Percentiles rank a stretch among this genome's conserved stretches.
Evolutionary conservation across 2,797 vertebrate genomes (phyloP).

Genomic region (Danionella dracula): DNA sequence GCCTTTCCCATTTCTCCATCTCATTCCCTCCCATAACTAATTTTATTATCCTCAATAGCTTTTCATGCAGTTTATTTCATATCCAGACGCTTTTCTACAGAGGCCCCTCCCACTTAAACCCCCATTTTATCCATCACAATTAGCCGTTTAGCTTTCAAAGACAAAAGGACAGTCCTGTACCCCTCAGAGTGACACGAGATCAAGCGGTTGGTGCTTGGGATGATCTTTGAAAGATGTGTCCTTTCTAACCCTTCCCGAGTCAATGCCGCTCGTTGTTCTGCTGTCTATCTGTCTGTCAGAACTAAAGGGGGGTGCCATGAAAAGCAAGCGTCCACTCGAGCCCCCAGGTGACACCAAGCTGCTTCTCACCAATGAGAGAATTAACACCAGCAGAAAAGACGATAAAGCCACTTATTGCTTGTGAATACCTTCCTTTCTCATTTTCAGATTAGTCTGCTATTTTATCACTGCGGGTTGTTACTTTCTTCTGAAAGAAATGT

Average conservation of each 20-base stretch:
- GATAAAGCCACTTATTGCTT: slow-evolving; percentile 32
- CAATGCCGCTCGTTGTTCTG: slow-evolving; percentile 54
- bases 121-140: slow-evolving; percentile 70
- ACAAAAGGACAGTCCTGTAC: slow-evolving; percentile 64
- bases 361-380: slow-evolving; percentile 62
- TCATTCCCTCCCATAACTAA: slow-evolving; percentile 71
- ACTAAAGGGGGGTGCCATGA: slow-evolving; percentile 47
- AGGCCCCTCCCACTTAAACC: slow-evolving; percentile 64
- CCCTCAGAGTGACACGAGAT: slow-evolving; percentile 69
- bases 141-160: slow-evolving; percentile 76
- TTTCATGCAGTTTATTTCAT: slow-evolving; percentile 68
- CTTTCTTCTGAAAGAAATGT: too few species aligned
- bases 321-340: slow-evolving; percentile 59
- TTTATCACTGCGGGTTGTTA: slow-evolving; percentile 14
- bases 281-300: slow-evolving; percentile 57
- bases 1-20: slow-evolving; percentile 47
- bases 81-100: slow-evolving; percentile 57
- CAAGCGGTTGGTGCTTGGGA: slow-evolving; percentile 69
- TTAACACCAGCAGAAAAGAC: slow-evolving; percentile 57
- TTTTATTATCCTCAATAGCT: slow-evolving; percentile 83
- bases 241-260: slow-evolving; percentile 59
- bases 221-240: slow-evolving; percentile 70
- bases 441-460: slow-evolving; percentile 24
- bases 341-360: slow-evolving; percentile 61
- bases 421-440: slow-evolving; percentile 6